These are phyloP conservation scores for Nothocercus julius DNA, from an alignment of 2,113 vertebrate species.

Conservation along the genomic window DNA sequence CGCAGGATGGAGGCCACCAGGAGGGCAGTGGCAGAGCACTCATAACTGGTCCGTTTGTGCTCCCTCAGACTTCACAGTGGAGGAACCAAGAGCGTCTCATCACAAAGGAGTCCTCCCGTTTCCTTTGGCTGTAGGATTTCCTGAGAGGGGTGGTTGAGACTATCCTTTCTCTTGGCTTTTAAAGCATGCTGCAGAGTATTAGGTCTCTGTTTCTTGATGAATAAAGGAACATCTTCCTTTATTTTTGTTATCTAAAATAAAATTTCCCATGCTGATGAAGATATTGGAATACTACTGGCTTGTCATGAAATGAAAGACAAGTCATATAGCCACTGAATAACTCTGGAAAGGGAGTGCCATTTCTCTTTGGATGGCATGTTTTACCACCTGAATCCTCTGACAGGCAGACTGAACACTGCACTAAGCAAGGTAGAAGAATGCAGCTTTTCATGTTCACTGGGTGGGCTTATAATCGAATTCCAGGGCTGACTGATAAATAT, in stretches of 20 bases:
- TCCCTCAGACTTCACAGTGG: background rate
- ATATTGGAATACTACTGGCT: background rate
- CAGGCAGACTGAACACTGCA: no score
- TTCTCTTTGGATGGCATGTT: background rate
- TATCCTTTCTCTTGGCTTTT: no score
- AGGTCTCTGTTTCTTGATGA: no score
- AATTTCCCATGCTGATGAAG: no score
- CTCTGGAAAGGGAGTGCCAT: no score
- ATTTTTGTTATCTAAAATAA: background rate
- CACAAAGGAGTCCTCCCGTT: background rate
- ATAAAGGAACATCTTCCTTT: no score
- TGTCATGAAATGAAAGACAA: background rate
- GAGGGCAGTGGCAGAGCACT: background rate
- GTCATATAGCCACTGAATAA: no score
- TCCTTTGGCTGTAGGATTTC: background rate
- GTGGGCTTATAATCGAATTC: background rate
- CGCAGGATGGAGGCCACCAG: background rate
- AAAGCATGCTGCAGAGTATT: no score
- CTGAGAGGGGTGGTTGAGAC: no score
- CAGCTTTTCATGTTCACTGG: no score
- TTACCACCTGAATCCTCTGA: background rate
- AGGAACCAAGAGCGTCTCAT: no score
- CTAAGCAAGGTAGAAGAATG: background rate
- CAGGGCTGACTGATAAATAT: background rate
- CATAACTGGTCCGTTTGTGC: background rate